These are phyloP conservation scores for Menura novaehollandiae DNA, from an alignment of 2,113 vertebrate species.

Conservation along the genomic window DNA sequence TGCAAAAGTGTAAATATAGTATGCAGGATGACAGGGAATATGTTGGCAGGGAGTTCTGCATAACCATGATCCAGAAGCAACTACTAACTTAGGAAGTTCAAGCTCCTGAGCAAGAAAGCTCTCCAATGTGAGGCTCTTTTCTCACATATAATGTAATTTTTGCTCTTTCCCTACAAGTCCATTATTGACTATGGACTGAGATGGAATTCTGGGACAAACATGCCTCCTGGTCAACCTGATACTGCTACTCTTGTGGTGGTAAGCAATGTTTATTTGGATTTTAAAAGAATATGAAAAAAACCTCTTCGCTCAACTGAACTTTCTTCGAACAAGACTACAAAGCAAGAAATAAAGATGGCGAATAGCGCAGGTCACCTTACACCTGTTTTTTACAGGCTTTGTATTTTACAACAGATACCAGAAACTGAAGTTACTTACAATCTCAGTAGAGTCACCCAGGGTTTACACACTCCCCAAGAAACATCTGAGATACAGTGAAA, in stretches of 20 bases:
- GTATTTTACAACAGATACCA: background rate
- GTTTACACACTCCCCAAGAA: background rate
- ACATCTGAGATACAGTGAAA: background rate
- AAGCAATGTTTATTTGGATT: background rate
- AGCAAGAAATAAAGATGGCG: background rate
- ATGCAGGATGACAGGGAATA: background rate
- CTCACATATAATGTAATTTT: background rate
- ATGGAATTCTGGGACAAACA: background rate
- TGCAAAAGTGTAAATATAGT: background rate
- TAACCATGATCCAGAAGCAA: background rate
- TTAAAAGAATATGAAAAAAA: background rate
- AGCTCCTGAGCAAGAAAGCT: background rate
- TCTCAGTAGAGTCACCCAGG: background rate
- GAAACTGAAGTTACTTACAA: background rate
- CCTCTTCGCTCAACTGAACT: background rate
- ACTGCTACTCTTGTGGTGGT: background rate
- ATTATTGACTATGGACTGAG: background rate
- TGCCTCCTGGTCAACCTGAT: background rate
- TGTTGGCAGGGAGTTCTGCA: accelerated
- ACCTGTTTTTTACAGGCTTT: background rate
- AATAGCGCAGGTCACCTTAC: background rate
- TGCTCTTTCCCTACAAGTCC: background rate
- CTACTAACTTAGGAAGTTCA: background rate
- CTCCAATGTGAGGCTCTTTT: background rate
- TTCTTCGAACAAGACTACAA: background rate